Base-by-base conservation (phyloP, 2,113 vertebrate genomes). In the Daphoenositta chrysoptera region DNA sequence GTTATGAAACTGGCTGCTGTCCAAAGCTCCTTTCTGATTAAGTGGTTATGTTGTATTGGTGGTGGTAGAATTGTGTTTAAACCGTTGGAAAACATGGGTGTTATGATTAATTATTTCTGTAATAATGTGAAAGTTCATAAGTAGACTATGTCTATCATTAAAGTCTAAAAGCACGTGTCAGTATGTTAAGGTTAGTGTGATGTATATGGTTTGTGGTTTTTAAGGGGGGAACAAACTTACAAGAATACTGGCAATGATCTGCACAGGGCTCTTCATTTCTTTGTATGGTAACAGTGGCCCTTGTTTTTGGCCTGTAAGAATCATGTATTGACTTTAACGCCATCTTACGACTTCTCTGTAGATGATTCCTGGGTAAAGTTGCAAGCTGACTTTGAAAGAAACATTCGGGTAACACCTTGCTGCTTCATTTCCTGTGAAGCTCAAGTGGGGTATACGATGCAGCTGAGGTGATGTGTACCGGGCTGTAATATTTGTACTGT, bases 401-500 rank as follows among this genome's bases (percentile, higher is more conserved):
- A 26, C 5, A 4, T 33, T 68, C 24, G 22, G 13, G 11, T 72
- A 37, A 69, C 26, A 45, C 8, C 24, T 86, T 87, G 48, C 40
- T 72, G 42, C 44, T 84, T 60, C 5, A 17, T 66, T 84, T 87
- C 51, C 63, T 18, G 0, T 53, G n/a, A 27, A 70, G 42, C 42
- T 40, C 5, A 56, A 35, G 40, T 17, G 28, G 8, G 12, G 7
- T 4, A 3, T 39, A 6, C 18, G 27, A 1, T 12, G 40, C 37
- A 31, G 6, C 42, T 48, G 39, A 70, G n/a, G 28, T 31, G 56
- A 7, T 57, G 7, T 0, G 2, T 89, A 68, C 63, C 0, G 0
- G 58, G n/a, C 50, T 57, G 50, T 48, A 45, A 12, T 51, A 48
- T 31, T 61, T 56, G 42, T 77, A 22, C 24, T 42, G 17, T 51